A percentile compares a stretch with the other conserved stretches of the same genome.
Conservation (phyloP, 2,888 invertebrate species). For the Parelbella ahira region DNA sequence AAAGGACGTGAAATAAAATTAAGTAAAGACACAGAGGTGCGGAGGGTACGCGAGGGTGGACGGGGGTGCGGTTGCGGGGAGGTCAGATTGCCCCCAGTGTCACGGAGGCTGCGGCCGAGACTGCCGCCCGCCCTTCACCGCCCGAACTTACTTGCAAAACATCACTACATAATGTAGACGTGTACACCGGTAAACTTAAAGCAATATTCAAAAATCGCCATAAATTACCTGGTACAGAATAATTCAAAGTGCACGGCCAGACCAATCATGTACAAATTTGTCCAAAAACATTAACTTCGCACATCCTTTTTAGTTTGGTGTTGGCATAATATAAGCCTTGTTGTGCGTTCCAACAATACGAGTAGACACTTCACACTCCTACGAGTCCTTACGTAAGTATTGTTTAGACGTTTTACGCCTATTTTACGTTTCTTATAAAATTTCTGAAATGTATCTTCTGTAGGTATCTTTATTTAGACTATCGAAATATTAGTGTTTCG, state of each 20-base stretch:
- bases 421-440: no score
- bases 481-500: no score
- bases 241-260: no score
- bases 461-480: background rate
- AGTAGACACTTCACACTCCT: constrained; percentile 11
- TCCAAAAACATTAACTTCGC: constrained; percentile 43
- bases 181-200: constrained; percentile 34
- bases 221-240: no score
- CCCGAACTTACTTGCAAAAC: constrained; percentile 48
- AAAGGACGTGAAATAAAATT: constrained; percentile 62
- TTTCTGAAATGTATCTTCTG: background rate
- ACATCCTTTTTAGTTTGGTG: constrained; percentile 31
- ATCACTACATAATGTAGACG: constrained; percentile 37
- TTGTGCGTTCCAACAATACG: constrained; percentile 15
- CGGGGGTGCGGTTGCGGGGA: constrained; percentile 34
- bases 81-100: constrained; percentile 56
- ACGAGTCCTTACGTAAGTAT: constrained; percentile 22
- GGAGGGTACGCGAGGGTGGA: constrained; percentile 46
- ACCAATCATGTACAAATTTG: no score
- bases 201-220: constrained; percentile 25
- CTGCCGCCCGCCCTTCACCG: constrained; percentile 61
- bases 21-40: constrained; percentile 61
- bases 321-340: constrained; percentile 16
- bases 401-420: constrained; percentile 9
- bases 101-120: constrained; percentile 75